Conservation (phyloP, 2,113 vertebrate genomes). For the Ceyx cyanopectus region DNA sequence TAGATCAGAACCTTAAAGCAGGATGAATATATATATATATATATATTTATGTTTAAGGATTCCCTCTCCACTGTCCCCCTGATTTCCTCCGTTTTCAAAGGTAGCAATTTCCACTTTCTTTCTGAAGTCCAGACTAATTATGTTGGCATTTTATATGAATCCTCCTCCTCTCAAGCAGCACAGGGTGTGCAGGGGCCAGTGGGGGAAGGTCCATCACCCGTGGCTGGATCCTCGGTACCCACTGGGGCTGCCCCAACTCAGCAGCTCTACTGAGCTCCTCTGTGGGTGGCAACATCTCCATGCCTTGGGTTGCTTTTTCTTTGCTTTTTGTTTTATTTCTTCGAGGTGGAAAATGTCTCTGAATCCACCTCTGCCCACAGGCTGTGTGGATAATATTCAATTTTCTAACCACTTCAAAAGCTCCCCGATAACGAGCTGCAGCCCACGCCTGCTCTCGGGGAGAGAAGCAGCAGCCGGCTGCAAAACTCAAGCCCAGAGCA, state of each 20-base stretch:
- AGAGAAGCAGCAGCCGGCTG: not conserved
- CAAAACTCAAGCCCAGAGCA: rapidly evolving
- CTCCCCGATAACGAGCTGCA: not conserved
- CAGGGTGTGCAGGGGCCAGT: rapidly evolving
- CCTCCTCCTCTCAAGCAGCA: not conserved
- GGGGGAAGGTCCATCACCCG: not conserved
- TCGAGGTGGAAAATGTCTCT: not conserved
- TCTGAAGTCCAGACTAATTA: not conserved
- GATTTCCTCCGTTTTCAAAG: not conserved
- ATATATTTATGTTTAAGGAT: not conserved
- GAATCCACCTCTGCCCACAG: not conserved
- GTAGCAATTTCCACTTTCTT: not conserved
- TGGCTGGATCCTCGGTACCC: not conserved
- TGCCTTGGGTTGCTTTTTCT: not conserved
- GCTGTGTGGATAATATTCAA: not conserved
- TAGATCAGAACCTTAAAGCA: not conserved
- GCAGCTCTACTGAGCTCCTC: not conserved
- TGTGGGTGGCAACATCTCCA: rapidly evolving
- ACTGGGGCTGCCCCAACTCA: no score
- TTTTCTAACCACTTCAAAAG: slow-evolving; percentile 21
- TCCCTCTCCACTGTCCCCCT: not conserved
- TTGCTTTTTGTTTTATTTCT: not conserved
- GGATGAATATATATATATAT: not conserved
- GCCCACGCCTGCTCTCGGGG: not conserved
- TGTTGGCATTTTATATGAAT: rapidly evolving